Evolutionary conservation across 2,888 invertebrate species (phyloP), one percentile per base, ranked within the genome.

Genomic region (Nomada lathburiana): DNA sequence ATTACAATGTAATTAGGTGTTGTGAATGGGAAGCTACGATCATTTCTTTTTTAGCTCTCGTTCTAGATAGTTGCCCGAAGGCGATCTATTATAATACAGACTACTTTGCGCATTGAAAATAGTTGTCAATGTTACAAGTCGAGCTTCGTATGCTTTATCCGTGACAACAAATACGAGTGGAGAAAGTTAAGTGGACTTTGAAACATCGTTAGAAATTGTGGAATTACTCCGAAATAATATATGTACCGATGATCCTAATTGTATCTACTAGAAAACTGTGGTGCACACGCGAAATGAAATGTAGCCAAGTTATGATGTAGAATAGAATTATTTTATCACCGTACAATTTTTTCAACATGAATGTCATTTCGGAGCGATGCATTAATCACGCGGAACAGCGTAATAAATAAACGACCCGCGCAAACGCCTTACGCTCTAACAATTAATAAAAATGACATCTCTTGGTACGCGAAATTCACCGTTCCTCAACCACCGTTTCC

Each of bases 1-100:
- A 36, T 36, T 36, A 36, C 9, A 23, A 13, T 5, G 52, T 65
- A 73, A 77, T 77, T 59, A 73, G 44, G 26, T 42, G 62, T 29
- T 29, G 5, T 29, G 29, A 29, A 29, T 29, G 29, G 29, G 20
- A 50, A 50, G 50, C 13, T 50, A 11, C 50, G 50, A 11, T 18
- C 16, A 16, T 18, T 18, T 50, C 50, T 18, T 26, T 55, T 55
- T 20, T 55, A 20, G 36, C 36, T 36, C 5, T 7, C 1, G 36
- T 36, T 36, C 36, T 7, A 0, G 36, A 36, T 36, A 36, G 36
- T 7, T 36, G 36, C 36, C 7, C 7, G 36, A 36, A 36, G 36
- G 36, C 7, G 36, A 7, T 36, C 36, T 36, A 36, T 36, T 5
- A 5, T 36, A 36, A 36, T 36, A 7, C 36, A 36, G 36, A 36